Evolutionary conservation across 2,113 vertebrate genomes (phyloP).

Genomic region (Brienomyrus longianalis): DNA sequence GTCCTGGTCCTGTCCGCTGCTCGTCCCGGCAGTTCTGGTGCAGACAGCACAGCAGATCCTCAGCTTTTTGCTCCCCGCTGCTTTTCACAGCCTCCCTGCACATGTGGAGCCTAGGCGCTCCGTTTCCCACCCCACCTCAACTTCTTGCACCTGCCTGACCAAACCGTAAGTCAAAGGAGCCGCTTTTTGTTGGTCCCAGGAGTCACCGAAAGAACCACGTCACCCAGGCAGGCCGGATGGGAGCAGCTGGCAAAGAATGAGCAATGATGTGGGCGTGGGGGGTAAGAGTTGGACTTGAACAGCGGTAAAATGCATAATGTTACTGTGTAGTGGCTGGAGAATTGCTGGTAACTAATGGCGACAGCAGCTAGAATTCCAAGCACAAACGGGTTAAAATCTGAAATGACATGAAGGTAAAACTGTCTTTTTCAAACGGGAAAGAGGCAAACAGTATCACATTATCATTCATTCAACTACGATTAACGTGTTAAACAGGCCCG

Average conservation of each 20-base stretch:
- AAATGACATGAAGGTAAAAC: not conserved
- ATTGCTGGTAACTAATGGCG: not conserved
- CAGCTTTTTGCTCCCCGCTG: not conserved
- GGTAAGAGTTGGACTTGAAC: not conserved
- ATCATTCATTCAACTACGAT: not conserved
- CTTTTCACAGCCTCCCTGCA: not conserved
- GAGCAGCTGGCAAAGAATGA: not conserved
- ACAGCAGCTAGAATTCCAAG: not conserved
- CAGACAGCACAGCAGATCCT: not conserved
- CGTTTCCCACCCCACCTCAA: not conserved
- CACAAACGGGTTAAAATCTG: not conserved
- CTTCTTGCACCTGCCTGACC: not conserved
- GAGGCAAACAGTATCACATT: not conserved
- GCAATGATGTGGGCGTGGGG: not conserved
- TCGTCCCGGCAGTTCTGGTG: not conserved
- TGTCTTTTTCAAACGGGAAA: not conserved
- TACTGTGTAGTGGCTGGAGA: not conserved
- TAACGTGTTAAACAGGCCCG: not conserved
- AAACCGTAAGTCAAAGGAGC: not conserved
- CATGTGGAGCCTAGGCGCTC: not conserved
- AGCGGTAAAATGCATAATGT: not conserved
- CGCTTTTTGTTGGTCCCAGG: not conserved
- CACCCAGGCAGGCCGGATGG: not conserved
- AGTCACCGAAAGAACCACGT: not conserved
- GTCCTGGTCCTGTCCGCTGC: not conserved